Evolutionary conservation across 2,888 invertebrate species (phyloP).

Genomic region (Andrena fulva): DNA sequence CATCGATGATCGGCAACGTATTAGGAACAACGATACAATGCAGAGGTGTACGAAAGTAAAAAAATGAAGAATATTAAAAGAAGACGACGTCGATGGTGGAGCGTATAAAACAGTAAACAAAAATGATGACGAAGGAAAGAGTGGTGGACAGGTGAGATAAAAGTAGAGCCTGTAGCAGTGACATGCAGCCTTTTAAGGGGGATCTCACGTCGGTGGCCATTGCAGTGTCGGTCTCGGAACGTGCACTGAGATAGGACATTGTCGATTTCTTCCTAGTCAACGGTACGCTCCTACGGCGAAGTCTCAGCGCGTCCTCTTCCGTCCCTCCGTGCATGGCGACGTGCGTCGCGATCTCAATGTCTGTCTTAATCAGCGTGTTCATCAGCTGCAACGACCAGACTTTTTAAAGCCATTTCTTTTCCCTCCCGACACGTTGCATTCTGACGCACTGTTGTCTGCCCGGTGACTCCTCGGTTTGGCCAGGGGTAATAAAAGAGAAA

Average conservation of each 20-base stretch:
- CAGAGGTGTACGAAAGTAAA: not conserved
- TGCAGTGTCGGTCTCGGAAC: constrained; percentile 83
- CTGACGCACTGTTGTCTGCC: constrained; percentile 31
- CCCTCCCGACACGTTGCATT: constrained; percentile 6
- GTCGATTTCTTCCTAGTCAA: constrained; percentile 84
- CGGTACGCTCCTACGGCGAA: constrained; percentile 83
- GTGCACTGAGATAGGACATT: constrained; percentile 84
- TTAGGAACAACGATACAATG: constrained; percentile 30
- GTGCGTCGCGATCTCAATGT: constrained; percentile 88
- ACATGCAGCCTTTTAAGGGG: constrained; percentile 76
- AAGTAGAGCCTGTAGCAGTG: constrained; percentile 63
- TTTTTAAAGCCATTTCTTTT: constrained; percentile 59
- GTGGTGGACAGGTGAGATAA: constrained; percentile 37
- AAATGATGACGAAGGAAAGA: constrained; percentile 30
- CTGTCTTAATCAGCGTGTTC: constrained; percentile 92
- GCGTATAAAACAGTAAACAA: not conserved
- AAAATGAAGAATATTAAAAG: constrained; percentile 10
- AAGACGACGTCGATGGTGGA: not conserved
- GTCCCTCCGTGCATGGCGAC: constrained; percentile 84
- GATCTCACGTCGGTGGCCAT: constrained; percentile 83
- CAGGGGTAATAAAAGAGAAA: constrained; percentile 29
- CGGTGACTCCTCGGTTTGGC: constrained; percentile 45
- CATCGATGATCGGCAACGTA: constrained; percentile 31
- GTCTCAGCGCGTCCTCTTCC: constrained; percentile 82
- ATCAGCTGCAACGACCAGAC: constrained; percentile 88